These are phyloP conservation scores for Ptychochromis oligacanthus DNA, from an alignment of 2,113 vertebrate species.

Conservation along the genomic window DNA sequence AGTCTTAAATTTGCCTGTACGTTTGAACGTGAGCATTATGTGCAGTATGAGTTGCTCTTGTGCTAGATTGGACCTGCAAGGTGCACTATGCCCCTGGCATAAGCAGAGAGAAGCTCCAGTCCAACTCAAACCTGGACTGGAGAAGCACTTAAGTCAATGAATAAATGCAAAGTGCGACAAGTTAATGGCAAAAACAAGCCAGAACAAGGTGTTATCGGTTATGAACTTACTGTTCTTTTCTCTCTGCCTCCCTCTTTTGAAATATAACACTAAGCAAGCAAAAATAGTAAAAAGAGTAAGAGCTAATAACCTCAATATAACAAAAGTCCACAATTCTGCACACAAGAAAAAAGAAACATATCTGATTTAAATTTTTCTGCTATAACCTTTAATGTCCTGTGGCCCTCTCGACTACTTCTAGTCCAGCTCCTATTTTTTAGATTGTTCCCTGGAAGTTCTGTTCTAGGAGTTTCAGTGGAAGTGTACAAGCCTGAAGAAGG, in stretches of 20 bases:
- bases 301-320: background rate
- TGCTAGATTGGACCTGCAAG: background rate
- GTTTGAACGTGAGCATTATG: background rate
- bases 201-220: background rate
- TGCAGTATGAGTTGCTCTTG: background rate
- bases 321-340: too few relatives aligned
- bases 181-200: background rate
- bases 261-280: background rate
- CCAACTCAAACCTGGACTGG: background rate
- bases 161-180: rapidly evolving
- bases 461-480: too few relatives aligned
- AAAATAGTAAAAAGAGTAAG: background rate
- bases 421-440: too few relatives aligned
- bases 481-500: too few relatives aligned
- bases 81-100: too few relatives aligned
- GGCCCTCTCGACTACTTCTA: too few relatives aligned
- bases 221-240: background rate
- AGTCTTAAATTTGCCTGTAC: background rate
- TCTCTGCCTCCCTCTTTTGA: background rate
- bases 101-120: background rate
- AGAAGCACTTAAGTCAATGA: background rate
- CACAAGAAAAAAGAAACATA: too few relatives aligned
- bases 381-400: too few relatives aligned
- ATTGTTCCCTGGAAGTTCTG: too few relatives aligned
- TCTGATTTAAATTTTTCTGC: too few relatives aligned